phyloP scores from a whole-genome alignment of 2,113 vertebrate genomes.

The Ascaphus truei region DNA sequence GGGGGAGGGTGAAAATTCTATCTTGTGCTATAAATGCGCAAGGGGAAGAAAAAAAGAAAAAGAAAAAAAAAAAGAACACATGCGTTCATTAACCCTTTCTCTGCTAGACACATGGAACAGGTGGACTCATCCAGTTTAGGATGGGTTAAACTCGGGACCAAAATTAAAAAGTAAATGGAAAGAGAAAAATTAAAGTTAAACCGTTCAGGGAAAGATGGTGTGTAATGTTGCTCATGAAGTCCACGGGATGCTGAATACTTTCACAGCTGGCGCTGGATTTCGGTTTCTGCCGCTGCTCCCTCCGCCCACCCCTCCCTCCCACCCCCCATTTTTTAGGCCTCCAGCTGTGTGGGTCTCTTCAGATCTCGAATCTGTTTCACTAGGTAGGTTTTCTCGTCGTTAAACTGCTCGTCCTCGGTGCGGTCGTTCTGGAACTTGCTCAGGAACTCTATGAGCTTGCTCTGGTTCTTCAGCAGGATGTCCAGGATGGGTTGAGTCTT shows the following conservation, averaged over 20 bases:
- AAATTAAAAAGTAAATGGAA: constrained; percentile 50
- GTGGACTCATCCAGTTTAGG: constrained; percentile 70
- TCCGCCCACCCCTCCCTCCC: constrained; percentile 55
- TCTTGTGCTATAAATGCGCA: constrained; percentile 71
- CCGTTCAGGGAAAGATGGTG: constrained; percentile 70
- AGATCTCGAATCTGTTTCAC: constrained; percentile 98
- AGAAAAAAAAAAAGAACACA: constrained; percentile 9
- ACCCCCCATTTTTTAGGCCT: constrained; percentile 86
- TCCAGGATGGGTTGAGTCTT: constrained; percentile 95
- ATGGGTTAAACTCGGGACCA: constrained; percentile 73
- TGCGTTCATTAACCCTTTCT: background rate
- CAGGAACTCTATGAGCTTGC: constrained; percentile 96
- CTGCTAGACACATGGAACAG: background rate
- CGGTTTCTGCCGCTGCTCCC: constrained; percentile 66
- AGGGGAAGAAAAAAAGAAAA: constrained; percentile 57
- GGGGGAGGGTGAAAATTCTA: constrained; percentile 53
- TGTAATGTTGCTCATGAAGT: constrained; percentile 39
- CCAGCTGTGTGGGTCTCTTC: constrained; percentile 90
- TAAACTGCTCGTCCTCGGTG: constrained; percentile 95
- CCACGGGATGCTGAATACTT: constrained; percentile 65
- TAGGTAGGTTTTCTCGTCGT: constrained; percentile 97
- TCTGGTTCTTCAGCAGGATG: constrained; percentile 96
- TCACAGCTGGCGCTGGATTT: constrained; percentile 77
- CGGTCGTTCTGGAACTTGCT: constrained; percentile 97
- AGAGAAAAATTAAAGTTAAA: constrained; percentile 64